These are phyloP conservation scores for Cantharis rufa DNA, from an alignment of 2,888 invertebrate genomes.

Conservation along the genomic window DNA sequence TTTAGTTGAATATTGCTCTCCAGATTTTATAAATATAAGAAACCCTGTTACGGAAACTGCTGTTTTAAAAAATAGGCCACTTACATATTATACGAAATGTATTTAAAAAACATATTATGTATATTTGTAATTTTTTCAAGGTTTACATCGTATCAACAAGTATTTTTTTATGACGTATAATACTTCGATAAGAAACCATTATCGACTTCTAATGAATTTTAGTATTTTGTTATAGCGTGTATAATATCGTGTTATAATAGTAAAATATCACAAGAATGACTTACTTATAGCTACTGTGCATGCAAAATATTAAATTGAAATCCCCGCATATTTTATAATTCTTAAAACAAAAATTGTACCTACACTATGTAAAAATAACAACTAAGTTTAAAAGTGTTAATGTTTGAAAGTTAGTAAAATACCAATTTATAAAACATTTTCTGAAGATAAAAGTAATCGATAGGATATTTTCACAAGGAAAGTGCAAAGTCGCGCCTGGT, in stretches of 20 bases:
- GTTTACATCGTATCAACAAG: background rate
- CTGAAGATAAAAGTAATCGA: conserved; percentile 17
- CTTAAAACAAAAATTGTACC: background rate
- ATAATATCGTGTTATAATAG: background rate
- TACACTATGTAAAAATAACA: background rate
- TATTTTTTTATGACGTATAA: background rate
- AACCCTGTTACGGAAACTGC: too few relatives aligned
- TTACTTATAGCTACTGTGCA: background rate
- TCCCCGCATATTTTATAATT: background rate
- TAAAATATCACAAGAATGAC: background rate
- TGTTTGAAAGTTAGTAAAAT: background rate
- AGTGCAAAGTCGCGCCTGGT: conserved; percentile 33
- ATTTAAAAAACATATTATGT: too few relatives aligned
- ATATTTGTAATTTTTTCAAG: too few relatives aligned
- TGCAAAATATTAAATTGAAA: background rate
- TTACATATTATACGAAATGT: too few relatives aligned
- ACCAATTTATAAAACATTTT: conserved; percentile 8
- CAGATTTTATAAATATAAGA: too few relatives aligned
- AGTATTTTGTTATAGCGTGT: background rate
- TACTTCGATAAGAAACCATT: background rate
- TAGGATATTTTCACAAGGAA: conserved; percentile 16
- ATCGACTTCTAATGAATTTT: background rate
- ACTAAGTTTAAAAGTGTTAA: background rate
- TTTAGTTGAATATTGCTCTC: background rate
- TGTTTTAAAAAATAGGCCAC: too few relatives aligned